Conservation (phyloP, 2,888 invertebrate genomes). For the Drosophila fulvimacula region DNA sequence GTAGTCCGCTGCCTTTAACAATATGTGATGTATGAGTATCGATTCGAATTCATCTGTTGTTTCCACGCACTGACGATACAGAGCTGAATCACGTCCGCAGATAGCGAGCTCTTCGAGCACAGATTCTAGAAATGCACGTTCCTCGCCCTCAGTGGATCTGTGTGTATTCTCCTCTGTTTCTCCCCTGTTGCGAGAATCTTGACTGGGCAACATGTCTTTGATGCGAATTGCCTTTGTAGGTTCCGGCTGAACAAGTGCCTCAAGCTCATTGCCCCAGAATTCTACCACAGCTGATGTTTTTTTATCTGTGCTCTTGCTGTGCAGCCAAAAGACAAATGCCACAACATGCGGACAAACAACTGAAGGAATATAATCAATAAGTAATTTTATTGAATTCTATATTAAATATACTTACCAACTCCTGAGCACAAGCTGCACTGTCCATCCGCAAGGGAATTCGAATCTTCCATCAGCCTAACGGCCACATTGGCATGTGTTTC, state of each 20-base stretch:
- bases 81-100: slow-evolving; percentile 78
- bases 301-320: slow-evolving; percentile 72
- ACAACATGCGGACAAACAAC: slow-evolving; percentile 80
- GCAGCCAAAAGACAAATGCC: slow-evolving; percentile 82
- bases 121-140: slow-evolving; percentile 75
- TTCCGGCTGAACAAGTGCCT: slow-evolving; percentile 69
- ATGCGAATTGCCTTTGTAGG: slow-evolving; percentile 70
- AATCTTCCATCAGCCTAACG: slow-evolving; percentile 70
- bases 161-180: slow-evolving; percentile 73
- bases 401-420: slow-evolving; percentile 50
- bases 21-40: slow-evolving; percentile 81
- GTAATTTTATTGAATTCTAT: background rate
- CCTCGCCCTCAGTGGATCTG: slow-evolving; percentile 67
- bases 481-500: slow-evolving; percentile 73
- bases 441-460: slow-evolving; percentile 67
- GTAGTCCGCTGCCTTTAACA: slow-evolving; percentile 80
- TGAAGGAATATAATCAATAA: slow-evolving; percentile 24
- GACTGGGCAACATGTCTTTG: slow-evolving; percentile 73
- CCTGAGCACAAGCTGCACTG: slow-evolving; percentile 74
- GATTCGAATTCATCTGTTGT: slow-evolving; percentile 83
- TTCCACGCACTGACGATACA: slow-evolving; percentile 82
- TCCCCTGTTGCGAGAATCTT: slow-evolving; percentile 30
- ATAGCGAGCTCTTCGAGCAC: slow-evolving; percentile 82
- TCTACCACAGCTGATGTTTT: slow-evolving; percentile 67
- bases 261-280: slow-evolving; percentile 83